Percentiles rank a stretch among this genome's conserved stretches.
Conservation (phyloP, 2,888 invertebrate genomes). For the Carpatolechia fugitivella region DNA sequence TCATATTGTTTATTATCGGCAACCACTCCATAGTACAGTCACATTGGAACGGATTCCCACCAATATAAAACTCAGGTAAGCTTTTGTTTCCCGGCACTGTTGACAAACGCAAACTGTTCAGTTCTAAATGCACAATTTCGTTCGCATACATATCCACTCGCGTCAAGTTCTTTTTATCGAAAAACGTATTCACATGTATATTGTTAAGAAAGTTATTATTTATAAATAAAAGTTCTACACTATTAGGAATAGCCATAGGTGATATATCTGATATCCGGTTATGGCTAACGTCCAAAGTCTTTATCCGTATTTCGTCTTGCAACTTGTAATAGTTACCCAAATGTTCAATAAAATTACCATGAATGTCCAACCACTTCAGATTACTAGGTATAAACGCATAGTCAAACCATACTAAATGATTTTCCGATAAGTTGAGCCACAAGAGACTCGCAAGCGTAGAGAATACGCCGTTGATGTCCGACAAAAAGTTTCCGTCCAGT, state of each 20-base stretch:
- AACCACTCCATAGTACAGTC: conserved; percentile 98
- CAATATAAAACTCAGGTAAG: conserved; percentile 93
- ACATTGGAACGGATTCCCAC: conserved; percentile 96
- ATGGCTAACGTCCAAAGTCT: conserved; percentile 93
- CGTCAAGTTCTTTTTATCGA: conserved; percentile 89
- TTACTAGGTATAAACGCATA: conserved; percentile 94
- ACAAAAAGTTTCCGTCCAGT: conserved; percentile 91
- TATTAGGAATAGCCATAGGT: conserved; percentile 92
- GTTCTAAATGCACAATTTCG: conserved; percentile 88
- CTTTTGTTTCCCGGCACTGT: conserved; percentile 85
- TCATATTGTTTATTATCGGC: conserved; percentile 92
- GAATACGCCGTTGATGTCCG: conserved; percentile 94
- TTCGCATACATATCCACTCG: conserved; percentile 95
- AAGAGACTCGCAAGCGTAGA: conserved; percentile 90
- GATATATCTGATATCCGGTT: conserved; percentile 91
- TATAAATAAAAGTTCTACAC: conserved; percentile 91
- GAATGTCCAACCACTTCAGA: conserved; percentile 94
- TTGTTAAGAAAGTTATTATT: conserved; percentile 92
- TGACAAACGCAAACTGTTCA: conserved; percentile 89
- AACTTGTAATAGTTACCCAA: conserved; percentile 93
- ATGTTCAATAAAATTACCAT: conserved; percentile 92
- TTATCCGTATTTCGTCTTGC: conserved; percentile 88
- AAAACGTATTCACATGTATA: conserved; percentile 91
- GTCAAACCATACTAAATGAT: conserved; percentile 95
- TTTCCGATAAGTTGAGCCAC: conserved; percentile 94